A percentile compares a stretch with the other conserved stretches of the same genome.
These are phyloP conservation scores for Julus scandinavius DNA, from an alignment of 2,888 invertebrate genomes.

Conservation along the genomic window DNA sequence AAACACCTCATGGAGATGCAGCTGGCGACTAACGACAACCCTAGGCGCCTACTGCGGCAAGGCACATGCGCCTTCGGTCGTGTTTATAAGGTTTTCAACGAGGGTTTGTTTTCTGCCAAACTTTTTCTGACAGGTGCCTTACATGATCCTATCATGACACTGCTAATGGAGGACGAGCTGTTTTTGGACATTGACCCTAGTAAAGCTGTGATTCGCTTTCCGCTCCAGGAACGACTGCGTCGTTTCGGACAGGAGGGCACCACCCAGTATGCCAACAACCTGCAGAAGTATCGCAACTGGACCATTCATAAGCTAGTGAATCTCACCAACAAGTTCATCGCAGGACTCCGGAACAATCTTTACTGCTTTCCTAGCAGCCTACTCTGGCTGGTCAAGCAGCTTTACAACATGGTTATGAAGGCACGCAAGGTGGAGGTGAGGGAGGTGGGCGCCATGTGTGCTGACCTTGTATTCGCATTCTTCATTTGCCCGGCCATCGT, in stretches of 20 bases:
- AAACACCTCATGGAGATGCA: conserved; percentile 78
- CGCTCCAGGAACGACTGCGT: conserved; percentile 72
- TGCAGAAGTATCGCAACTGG: conserved; percentile 82
- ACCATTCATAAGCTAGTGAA: conserved; percentile 81
- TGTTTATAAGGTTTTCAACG: conserved; percentile 87
- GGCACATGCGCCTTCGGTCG: conserved; percentile 88
- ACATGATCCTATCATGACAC: conserved; percentile 88
- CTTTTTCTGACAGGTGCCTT: conserved; percentile 93
- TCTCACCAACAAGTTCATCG: conserved; percentile 81
- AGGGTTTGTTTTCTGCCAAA: conserved; percentile 89
- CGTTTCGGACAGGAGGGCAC: conserved; percentile 83
- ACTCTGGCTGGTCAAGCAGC: conserved; percentile 89
- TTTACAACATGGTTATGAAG: conserved; percentile 77
- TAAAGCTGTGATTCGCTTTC: conserved; percentile 71
- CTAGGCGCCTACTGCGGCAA: conserved; percentile 79
- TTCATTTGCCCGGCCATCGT: conserved; percentile 97
- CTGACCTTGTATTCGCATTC: conserved; percentile 90
- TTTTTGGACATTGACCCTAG: conserved; percentile 92
- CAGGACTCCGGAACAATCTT: conserved; percentile 84
- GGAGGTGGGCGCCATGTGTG: conserved; percentile 77
- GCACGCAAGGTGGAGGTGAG: conserved; percentile 70
- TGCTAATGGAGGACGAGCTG: conserved; percentile 90
- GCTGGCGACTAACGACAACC: conserved; percentile 76
- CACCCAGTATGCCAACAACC: conserved; percentile 77
- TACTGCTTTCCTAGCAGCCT: conserved; percentile 90